These are phyloP conservation scores for Subanguina moxae DNA, from an alignment of 1,140 invertebrate species.

Conservation along the genomic window DNA sequence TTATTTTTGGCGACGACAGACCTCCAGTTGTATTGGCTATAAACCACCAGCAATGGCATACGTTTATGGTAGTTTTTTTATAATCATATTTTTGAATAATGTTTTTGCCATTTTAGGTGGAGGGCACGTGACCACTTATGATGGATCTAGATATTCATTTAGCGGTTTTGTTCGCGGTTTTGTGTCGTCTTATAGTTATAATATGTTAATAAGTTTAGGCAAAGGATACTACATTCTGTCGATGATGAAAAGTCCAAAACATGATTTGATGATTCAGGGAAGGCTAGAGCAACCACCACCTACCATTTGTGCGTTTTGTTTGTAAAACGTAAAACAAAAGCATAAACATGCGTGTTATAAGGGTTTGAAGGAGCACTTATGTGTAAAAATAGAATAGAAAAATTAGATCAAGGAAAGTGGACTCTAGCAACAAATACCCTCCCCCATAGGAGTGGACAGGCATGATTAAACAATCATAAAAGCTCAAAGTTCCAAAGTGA, in stretches of 20 bases:
- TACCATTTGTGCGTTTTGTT: conserved; percentile 27
- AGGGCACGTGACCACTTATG: conserved; percentile 88
- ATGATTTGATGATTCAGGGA: conserved; percentile 76
- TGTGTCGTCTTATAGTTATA: background rate
- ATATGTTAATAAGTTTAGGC: background rate
- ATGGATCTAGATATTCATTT: conserved; percentile 82
- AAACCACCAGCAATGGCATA: conserved; percentile 80
- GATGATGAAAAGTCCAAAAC: conserved; percentile 71
- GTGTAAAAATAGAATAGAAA: too few species aligned
- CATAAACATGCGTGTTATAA: too few species aligned
- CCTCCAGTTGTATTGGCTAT: conserved; percentile 89
- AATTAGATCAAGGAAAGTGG: too few species aligned
- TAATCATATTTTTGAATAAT: too few species aligned
- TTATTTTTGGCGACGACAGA: conserved; percentile 83
- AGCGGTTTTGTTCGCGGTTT: conserved; percentile 66
- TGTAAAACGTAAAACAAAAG: conserved; percentile 2
- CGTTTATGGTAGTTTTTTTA: conserved; percentile 13
- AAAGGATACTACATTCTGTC: conserved; percentile 87
- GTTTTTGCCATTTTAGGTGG: conserved; percentile 80
- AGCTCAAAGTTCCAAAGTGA: too few species aligned
- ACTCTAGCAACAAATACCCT: too few species aligned
- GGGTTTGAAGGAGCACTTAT: background rate
- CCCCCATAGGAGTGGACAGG: too few species aligned
- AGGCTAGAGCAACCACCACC: conserved; percentile 40
- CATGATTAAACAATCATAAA: too few species aligned